Conservation (phyloP, 2,113 vertebrate genomes). For the Rhegmatorhina hoffmannsi region DNA sequence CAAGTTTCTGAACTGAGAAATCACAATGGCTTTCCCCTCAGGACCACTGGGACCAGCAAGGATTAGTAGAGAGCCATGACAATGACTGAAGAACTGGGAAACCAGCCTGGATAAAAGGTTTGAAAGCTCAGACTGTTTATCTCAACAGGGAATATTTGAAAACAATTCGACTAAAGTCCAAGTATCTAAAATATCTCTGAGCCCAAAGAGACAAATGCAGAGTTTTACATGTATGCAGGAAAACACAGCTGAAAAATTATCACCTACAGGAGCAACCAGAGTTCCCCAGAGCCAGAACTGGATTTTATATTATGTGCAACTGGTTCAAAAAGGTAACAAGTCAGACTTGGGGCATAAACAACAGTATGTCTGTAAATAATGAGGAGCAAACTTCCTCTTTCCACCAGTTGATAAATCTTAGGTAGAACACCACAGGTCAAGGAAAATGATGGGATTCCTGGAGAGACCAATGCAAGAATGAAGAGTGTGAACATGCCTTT, state of each 20-base stretch:
- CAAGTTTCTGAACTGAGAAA: not conserved
- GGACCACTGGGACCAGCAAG: not conserved
- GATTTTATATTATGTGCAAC: not conserved
- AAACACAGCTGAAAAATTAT: not conserved
- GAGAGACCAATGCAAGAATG: not conserved
- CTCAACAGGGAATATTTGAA: not conserved
- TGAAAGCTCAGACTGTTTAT: not conserved
- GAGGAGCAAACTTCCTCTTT: not conserved
- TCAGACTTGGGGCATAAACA: not conserved
- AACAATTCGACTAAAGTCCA: not conserved
- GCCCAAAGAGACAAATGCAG: not conserved
- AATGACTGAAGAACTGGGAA: not conserved
- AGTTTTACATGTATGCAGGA: not conserved
- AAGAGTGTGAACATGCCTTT: accelerated
- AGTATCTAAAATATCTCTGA: not conserved
- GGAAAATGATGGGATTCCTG: not conserved
- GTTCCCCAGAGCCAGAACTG: not conserved
- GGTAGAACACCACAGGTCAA: not conserved
- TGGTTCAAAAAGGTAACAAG: not conserved
- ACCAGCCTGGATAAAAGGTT: not conserved
- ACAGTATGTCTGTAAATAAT: not conserved
- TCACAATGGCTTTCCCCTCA: not conserved
- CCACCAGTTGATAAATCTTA: not conserved
- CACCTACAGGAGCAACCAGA: not conserved
- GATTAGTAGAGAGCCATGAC: not conserved